Base-by-base conservation (phyloP, 2,888 invertebrate genomes). In the Dryococelus australis region DNA sequence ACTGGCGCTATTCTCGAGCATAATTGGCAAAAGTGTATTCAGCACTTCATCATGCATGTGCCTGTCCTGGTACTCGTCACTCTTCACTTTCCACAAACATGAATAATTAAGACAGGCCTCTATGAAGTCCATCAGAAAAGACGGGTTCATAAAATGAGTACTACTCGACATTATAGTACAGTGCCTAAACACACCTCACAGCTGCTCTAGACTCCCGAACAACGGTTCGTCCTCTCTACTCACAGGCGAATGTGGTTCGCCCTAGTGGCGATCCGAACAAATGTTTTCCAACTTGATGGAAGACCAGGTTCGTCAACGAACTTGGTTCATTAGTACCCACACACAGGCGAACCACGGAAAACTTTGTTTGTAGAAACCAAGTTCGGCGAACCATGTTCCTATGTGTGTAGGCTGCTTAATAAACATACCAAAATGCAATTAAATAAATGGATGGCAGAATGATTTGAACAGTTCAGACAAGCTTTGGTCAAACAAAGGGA, bases 51-150 rank as follows among this genome's bases (percentile, higher is more conserved):
- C 83, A 13, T 83, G 28, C 83, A 16, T 26, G 43, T 83, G n/a
- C 43, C 83, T 28, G 43, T 83, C 10, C 24, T 24, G 28, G 9
- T 83, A 28, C 83, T 83, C 83, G 83, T 83, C 27, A 83, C 28
- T 83, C 43, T 83, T 27, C 28, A 27, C 83, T 43, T 83, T 83
- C 83, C 83, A 83, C 83, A 83, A 43, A 35, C 8, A 28, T 13
- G 83, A 35, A 43, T 28, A 83, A 24, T 43, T 43, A 13, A 35
- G 35, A 28, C 28, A 28, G 83, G 20, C 28, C 35, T 83, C 83
- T 24, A 13, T 83, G 43, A 83, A 83, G 20, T 83, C 83, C 35
- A 13, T 83, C 35, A 28, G 43, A n/a, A 83, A 27, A 65, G 24
- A 65, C 6, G 20, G 65, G 65, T 65, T 65, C 65, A 65, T 65